These are phyloP conservation scores for Semibalanus balanoides DNA, from an alignment of 1,140 invertebrate species.

Conservation along the genomic window DNA sequence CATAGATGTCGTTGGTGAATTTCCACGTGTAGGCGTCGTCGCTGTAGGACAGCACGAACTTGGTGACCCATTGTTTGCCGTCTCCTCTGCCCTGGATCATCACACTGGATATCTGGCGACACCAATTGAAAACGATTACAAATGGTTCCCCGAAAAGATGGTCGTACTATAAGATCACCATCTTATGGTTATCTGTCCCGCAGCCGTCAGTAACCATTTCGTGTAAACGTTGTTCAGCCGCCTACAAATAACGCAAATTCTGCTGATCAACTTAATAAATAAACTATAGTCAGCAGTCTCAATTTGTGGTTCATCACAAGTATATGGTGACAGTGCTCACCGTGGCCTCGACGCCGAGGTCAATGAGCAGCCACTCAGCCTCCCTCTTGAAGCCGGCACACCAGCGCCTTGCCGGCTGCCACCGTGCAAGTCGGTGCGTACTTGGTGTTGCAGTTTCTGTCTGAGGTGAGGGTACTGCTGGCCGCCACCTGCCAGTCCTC, in stretches of 20 bases:
- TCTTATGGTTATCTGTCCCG: no score
- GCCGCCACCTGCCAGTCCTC: slow-evolving; percentile 44
- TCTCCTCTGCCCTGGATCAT: slow-evolving; percentile 40
- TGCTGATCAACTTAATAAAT: no score
- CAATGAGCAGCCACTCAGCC: slow-evolving; percentile 41
- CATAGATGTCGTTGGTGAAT: slow-evolving; percentile 35
- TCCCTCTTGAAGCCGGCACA: slow-evolving; percentile 37
- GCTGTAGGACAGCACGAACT: slow-evolving; percentile 37
- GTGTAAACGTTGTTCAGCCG: no score
- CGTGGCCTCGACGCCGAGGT: slow-evolving; percentile 35
- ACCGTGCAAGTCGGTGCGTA: slow-evolving; percentile 39
- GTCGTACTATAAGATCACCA: no score
- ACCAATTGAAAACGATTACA: no score
- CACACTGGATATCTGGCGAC: slow-evolving; percentile 35
- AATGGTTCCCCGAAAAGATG: no score
- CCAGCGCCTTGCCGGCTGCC: slow-evolving; percentile 37
- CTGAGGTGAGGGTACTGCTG: slow-evolving; percentile 35
- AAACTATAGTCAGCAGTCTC: no score
- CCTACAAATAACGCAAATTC: no score
- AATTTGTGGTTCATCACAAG: no score
- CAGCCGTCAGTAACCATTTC: no score
- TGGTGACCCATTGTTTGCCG: slow-evolving; percentile 37
- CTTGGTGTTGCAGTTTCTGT: slow-evolving; percentile 37
- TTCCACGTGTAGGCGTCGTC: slow-evolving; percentile 38
- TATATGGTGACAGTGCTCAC: no score